Evolutionary conservation across 2,888 invertebrate genomes (phyloP).

Genomic region (Dicyrtomina minuta): DNA sequence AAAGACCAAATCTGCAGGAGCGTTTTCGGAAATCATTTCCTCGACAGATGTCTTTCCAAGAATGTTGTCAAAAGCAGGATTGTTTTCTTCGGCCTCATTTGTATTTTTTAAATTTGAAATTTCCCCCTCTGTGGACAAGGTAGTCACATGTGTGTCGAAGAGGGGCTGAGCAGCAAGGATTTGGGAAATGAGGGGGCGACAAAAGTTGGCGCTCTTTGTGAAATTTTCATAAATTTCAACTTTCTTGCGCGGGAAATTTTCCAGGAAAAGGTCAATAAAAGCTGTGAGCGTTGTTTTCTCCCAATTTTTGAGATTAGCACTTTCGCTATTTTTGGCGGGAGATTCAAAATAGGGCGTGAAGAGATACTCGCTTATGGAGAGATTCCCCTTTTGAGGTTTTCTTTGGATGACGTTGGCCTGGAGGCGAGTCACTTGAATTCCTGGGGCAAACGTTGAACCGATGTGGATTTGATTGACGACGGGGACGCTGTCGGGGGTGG

Average conservation of each 20-base stretch:
- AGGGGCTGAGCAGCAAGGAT: too few species aligned
- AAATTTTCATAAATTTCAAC: not conserved
- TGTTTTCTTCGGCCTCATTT: too few species aligned
- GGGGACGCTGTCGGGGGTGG: not conserved
- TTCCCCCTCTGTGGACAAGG: too few species aligned
- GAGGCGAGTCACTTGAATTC: not conserved
- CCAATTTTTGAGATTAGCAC: too few species aligned
- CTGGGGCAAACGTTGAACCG: not conserved
- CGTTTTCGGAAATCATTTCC: too few species aligned
- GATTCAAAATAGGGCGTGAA: not conserved
- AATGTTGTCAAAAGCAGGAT: too few species aligned
- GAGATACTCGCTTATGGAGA: not conserved
- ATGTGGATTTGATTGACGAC: slow-evolving; percentile 59
- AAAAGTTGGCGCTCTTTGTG: not conserved
- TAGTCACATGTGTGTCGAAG: too few species aligned
- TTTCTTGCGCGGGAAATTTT: not conserved
- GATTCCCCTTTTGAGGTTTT: not conserved
- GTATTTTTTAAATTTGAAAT: too few species aligned
- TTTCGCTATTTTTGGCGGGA: not conserved
- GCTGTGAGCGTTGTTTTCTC: not conserved
- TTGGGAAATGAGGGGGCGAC: not conserved
- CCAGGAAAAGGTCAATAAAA: not conserved
- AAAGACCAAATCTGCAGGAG: too few species aligned
- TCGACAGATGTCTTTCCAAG: too few species aligned
- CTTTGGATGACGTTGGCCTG: not conserved